Conservation (phyloP, 35 echinoderm and acorn worm genomes). For the Lytechinus variegatus region DNA sequence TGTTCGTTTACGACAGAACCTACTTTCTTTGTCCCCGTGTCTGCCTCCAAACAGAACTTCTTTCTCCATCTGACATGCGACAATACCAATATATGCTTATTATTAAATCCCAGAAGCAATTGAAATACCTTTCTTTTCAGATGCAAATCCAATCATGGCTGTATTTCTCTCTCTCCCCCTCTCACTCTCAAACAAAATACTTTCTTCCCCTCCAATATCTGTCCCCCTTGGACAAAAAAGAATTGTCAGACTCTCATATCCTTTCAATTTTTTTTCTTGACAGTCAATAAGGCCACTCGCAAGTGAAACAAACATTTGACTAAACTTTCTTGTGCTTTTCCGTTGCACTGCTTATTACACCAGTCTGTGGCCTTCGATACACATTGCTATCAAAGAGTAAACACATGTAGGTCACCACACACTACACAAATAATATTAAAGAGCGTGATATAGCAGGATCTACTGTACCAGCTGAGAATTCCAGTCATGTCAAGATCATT, state of each 20-base stretch:
- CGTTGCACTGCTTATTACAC: neutral
- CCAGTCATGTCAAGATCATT: slow-evolving; percentile 2
- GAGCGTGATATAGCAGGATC: neutral
- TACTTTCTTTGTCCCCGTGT: slow-evolving; percentile 5
- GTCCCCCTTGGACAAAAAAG: neutral
- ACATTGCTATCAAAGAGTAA: neutral
- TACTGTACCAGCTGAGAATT: neutral
- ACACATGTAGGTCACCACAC: neutral
- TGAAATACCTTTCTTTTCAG: neutral
- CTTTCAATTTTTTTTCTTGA: neutral
- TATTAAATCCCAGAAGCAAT: neutral
- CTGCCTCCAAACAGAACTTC: neutral
- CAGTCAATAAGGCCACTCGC: neutral
- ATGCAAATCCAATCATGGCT: neutral
- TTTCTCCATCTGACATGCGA: neutral
- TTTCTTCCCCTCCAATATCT: neutral
- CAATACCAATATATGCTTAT: neutral
- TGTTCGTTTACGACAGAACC: neutral
- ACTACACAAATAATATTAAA: slow-evolving; percentile 5
- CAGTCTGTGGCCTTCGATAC: neutral
- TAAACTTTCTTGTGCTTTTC: neutral
- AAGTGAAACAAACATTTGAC: neutral
- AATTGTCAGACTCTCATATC: neutral
- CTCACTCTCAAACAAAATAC: neutral
- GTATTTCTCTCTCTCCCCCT: neutral